These are phyloP conservation scores for Sipha maydis DNA, from an alignment of 2,888 invertebrate species.

Conservation along the genomic window DNA sequence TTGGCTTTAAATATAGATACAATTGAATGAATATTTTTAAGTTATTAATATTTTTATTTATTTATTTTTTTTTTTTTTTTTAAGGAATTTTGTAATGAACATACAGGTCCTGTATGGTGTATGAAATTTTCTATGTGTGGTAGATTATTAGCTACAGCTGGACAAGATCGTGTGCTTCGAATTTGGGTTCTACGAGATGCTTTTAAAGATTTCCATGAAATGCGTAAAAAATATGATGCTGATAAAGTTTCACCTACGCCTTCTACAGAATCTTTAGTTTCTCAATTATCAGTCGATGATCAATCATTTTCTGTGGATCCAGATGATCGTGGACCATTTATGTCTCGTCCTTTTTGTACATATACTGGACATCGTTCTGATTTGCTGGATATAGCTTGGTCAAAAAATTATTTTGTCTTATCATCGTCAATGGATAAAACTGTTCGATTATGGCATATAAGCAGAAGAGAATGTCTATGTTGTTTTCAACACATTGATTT, in stretches of 20 bases:
- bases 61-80: constrained; percentile 3
- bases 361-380: constrained; percentile 97
- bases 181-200: constrained; percentile 96
- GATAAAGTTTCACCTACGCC: constrained; percentile 93
- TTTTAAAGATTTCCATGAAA: constrained; percentile 90
- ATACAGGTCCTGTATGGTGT: constrained; percentile 96
- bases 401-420: constrained; percentile 97
- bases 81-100: constrained; percentile 68
- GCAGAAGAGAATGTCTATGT: constrained; percentile 95
- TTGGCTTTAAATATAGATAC: too few relatives aligned
- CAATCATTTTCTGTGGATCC: constrained; percentile 69
- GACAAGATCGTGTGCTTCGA: constrained; percentile 92
- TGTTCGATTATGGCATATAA: constrained; percentile 96
- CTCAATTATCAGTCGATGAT: constrained; percentile 77
- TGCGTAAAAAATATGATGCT: constrained; percentile 93
- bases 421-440: constrained; percentile 99
- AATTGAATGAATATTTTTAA: too few relatives aligned
- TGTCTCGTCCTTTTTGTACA: constrained; percentile 89
- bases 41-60: too few relatives aligned
- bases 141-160: constrained; percentile 93
- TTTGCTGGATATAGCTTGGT: constrained; percentile 96
- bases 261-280: constrained; percentile 89
- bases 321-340: constrained; percentile 77
- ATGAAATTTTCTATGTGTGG: constrained; percentile 98
- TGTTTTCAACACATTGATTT: constrained; percentile 99